Base-by-base conservation (phyloP, 2,113 vertebrate species). In the Chunga burmeisteri region DNA sequence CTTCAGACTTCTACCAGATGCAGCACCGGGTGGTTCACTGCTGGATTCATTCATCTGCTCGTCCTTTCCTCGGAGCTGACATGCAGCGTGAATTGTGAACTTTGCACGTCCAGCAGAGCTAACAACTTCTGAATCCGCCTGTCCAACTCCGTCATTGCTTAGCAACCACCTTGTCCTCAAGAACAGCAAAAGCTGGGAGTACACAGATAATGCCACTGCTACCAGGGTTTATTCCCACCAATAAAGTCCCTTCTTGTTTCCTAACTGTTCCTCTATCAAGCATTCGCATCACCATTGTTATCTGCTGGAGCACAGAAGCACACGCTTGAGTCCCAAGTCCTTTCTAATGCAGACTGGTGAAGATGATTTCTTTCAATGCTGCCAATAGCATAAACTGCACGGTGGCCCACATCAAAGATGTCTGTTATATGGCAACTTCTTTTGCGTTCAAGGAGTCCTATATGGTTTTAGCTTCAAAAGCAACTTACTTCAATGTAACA, bases 221-320 rank as follows among this genome's bases (percentile, higher is more conserved):
- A 9, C 21, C 15, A 62, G 44, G 42, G 62, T 25, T 91, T 78
- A 53, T 32, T 78, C 75, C 47, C 50, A 65, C 29, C 17, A 50
- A 3, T 22, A 46, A 88, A 38, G 6, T 52, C 29, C 30, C 21
- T 66, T 90, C 46, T 88, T 42, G 6, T 70, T 89, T 88, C 68
- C 23, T 50, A 58, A 66, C 46, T 56, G 5, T 36, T 84, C 22
- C 49, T 62, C 50, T 63, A 59, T 42, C 50, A 38, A n/a, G 18
- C 16, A 22, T 47, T 86, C 5, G 0, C n/a, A 47, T 27, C 55
- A 38, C 17, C 29, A 10, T 16, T 85, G 36, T 44, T 40, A 63
- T 23, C 61, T 74, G 15, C 20, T 40, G 26, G 2, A 1, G 44
- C 47, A 90, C n/a, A 83, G 61, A 75, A 92, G 29, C 0, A 0